Evolutionary conservation across 2,797 vertebrate genomes (phyloP).

Genomic region (Valencia hispanica): DNA sequence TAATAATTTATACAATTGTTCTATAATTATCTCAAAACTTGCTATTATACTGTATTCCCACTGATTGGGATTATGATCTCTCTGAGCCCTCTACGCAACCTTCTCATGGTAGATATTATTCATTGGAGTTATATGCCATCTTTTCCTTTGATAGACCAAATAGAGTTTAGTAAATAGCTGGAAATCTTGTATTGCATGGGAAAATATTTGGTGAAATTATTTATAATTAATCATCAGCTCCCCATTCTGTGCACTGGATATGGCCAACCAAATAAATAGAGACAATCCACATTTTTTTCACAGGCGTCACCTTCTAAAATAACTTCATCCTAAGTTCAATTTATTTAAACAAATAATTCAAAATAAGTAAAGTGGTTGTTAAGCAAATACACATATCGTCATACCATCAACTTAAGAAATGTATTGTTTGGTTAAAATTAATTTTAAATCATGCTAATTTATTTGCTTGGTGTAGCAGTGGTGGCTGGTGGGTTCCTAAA

Average conservation of each 20-base stretch:
- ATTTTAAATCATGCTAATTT: not conserved
- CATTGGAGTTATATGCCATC: not conserved
- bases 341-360: not conserved
- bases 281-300: not conserved
- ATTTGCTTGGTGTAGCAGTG: not conserved
- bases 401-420: not conserved
- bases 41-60: not conserved
- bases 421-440: not conserved
- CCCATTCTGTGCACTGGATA: not conserved
- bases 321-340: not conserved
- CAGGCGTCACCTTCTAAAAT: not conserved
- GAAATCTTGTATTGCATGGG: not conserved
- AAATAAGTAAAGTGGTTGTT: not conserved
- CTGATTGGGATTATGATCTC: not conserved
- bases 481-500: not conserved
- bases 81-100: not conserved
- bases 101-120: not conserved
- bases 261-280: not conserved
- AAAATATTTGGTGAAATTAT: not conserved
- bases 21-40: not conserved
- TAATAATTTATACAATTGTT: no score
- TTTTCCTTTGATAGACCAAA: not conserved
- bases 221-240: not conserved
- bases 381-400: not conserved
- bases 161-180: not conserved